Evolutionary conservation across 2,797 vertebrate species (phyloP).

Genomic region (Jordanella pulchra): DNA sequence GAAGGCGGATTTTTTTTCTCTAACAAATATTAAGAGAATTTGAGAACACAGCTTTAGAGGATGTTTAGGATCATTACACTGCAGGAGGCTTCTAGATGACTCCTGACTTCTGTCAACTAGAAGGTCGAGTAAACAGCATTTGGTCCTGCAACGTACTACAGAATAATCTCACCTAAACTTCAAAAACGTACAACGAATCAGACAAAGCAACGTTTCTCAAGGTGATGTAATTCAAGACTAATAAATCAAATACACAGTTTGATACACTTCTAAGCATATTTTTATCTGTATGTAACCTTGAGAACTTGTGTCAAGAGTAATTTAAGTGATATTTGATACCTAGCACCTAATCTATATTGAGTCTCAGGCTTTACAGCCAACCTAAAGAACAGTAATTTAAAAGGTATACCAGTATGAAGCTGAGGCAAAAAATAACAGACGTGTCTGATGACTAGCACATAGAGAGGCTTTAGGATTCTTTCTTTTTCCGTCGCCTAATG

Average conservation of each 20-base stretch:
- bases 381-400: background rate
- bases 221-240: background rate
- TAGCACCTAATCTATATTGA: too few species aligned
- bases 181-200: background rate
- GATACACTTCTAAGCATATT: background rate
- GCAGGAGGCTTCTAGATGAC: conserved; percentile 64
- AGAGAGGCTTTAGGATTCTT: background rate
- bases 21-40: conserved; percentile 44
- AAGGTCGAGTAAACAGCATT: conserved; percentile 29
- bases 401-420: background rate
- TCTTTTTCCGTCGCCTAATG: background rate
- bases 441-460: background rate
- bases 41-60: conserved; percentile 36
- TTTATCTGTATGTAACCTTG: background rate
- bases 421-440: background rate
- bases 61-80: conserved; percentile 38
- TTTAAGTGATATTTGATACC: background rate
- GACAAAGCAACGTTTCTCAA: background rate
- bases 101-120: conserved; percentile 42
- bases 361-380: background rate
- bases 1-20: conserved; percentile 42
- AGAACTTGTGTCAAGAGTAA: background rate
- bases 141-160: conserved; percentile 6
- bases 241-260: background rate
- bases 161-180: conserved; percentile 13